Percentiles rank a stretch among this genome's conserved stretches.
Evolutionary conservation across 1,140 invertebrate species (phyloP).

Genomic region (Charaxes varanes): DNA sequence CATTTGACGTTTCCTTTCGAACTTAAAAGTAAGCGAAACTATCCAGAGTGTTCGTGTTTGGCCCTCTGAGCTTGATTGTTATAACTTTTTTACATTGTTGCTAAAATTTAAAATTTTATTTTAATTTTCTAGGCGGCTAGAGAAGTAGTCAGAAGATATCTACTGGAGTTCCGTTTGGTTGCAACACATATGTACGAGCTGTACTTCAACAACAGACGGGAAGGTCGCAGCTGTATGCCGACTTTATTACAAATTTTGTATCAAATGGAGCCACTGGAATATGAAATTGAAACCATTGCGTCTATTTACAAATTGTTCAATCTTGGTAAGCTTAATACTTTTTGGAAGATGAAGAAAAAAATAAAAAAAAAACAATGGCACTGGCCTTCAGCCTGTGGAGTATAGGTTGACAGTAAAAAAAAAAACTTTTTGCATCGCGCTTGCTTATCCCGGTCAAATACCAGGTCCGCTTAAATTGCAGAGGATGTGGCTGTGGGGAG

Average conservation of each 20-base stretch:
- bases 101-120: background rate
- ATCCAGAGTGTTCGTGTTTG: too few relatives aligned
- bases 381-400: too few relatives aligned
- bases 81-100: conserved; percentile 3
- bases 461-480: too few relatives aligned
- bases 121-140: conserved; percentile 67
- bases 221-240: conserved; percentile 49
- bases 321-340: conserved; percentile 32
- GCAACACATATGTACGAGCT: conserved; percentile 71
- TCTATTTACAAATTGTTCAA: conserved; percentile 72
- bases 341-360: too few relatives aligned
- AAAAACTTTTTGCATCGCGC: too few relatives aligned
- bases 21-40: too few relatives aligned
- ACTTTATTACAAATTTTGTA: conserved; percentile 70
- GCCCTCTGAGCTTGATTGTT: too few relatives aligned
- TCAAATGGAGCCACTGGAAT: conserved; percentile 68
- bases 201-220: conserved; percentile 26
- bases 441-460: too few relatives aligned
- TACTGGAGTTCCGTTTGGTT: conserved; percentile 74
- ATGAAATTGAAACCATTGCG: conserved; percentile 74
- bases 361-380: too few relatives aligned
- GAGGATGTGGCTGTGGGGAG: too few relatives aligned
- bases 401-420: too few relatives aligned
- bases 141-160: conserved; percentile 72
- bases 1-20: too few relatives aligned